Percentiles rank a stretch among this genome's conserved stretches.
These are phyloP conservation scores for Coremacera marginata DNA, from an alignment of 2,888 invertebrate species.

Conservation along the genomic window DNA sequence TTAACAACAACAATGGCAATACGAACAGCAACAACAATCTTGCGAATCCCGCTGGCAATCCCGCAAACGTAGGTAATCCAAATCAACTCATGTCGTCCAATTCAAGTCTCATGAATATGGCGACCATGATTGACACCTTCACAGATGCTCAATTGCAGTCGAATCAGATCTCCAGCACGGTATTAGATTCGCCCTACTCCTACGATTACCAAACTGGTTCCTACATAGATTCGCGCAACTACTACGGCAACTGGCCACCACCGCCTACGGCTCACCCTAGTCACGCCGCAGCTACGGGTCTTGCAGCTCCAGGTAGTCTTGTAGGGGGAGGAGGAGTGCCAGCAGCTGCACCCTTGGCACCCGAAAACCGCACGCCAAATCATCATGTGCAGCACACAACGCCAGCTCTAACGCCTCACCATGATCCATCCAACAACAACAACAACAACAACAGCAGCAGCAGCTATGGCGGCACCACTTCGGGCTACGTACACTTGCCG, in stretches of 20 bases:
- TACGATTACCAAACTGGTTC: slow-evolving; percentile 74
- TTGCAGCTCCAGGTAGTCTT: slow-evolving; percentile 37
- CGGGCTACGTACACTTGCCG: slow-evolving; percentile 61
- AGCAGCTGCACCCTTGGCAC: slow-evolving; percentile 49
- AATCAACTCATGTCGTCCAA: slow-evolving; percentile 68
- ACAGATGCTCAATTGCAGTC: slow-evolving; percentile 84
- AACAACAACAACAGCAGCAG: slow-evolving; percentile 57
- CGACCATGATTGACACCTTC: slow-evolving; percentile 82
- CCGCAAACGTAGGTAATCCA: slow-evolving; percentile 53
- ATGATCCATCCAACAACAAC: slow-evolving; percentile 68
- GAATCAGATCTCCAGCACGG: slow-evolving; percentile 88
- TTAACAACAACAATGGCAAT: slow-evolving; percentile 55
- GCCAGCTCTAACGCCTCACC: slow-evolving; percentile 56
- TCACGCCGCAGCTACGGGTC: slow-evolving; percentile 46
- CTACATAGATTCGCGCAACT: slow-evolving; percentile 75
- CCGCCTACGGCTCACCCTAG: slow-evolving; percentile 72
- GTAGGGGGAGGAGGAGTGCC: slow-evolving; percentile 33
- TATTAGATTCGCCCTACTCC: slow-evolving; percentile 78
- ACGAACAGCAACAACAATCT: slow-evolving; percentile 47
- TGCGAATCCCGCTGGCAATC: slow-evolving; percentile 43
- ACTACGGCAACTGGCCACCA: slow-evolving; percentile 75
- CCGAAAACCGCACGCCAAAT: slow-evolving; percentile 45
- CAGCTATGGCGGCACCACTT: slow-evolving; percentile 52
- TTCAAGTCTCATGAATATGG: slow-evolving; percentile 78
- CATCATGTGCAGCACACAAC: slow-evolving; percentile 53